phyloP scores from a whole-genome alignment of 2,888 invertebrate species.

The Dynastes grantii region DNA sequence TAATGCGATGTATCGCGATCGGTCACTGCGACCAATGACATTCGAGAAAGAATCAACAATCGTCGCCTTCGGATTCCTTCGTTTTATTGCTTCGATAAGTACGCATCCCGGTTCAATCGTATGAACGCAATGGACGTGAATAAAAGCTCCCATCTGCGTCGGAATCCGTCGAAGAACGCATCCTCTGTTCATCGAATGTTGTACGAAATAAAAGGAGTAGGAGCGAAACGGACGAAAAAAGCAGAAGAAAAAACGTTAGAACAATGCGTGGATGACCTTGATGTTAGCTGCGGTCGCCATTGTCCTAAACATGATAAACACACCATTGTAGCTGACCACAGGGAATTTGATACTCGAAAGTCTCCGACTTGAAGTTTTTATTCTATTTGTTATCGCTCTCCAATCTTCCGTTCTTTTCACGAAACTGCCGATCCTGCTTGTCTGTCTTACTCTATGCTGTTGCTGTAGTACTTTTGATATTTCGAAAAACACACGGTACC shows the following conservation, averaged over 20 bases:
- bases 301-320: conserved; percentile 57
- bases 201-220: conserved; percentile 11
- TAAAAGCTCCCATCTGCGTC: neutral
- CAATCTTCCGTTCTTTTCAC: neutral
- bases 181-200: conserved; percentile 10
- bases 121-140: neutral
- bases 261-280: conserved; percentile 57
- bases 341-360: conserved; percentile 53
- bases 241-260: conserved; percentile 53
- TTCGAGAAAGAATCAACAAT: neutral
- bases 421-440: neutral
- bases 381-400: neutral
- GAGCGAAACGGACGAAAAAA: conserved; percentile 31
- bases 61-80: conserved; percentile 8
- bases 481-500: too few relatives aligned
- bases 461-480: too few relatives aligned
- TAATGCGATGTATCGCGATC: conserved; percentile 15
- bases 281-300: conserved; percentile 52
- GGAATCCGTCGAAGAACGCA: conserved; percentile 6
- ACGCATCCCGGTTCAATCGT: neutral
- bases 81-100: conserved; percentile 23
- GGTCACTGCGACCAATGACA: neutral
- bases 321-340: conserved; percentile 55
- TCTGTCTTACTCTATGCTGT: neutral
- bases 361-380: neutral